Evolutionary conservation across 2,888 invertebrate genomes (phyloP), one percentile per base, ranked within the genome.

Genomic region (Cryptocephalus moraei): DNA sequence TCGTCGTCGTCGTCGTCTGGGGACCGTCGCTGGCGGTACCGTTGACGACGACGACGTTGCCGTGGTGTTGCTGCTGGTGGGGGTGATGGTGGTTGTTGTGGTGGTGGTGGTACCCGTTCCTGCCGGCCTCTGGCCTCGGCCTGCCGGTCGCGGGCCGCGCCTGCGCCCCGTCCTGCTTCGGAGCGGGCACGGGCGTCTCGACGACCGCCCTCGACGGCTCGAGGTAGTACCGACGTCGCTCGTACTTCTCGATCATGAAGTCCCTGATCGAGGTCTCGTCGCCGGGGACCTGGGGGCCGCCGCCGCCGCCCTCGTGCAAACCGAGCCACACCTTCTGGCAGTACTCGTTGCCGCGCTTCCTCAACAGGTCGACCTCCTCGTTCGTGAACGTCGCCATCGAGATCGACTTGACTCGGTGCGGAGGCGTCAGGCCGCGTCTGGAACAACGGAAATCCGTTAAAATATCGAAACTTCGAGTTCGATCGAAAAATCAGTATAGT

Each of bases 321-420:
- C 93, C 95, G 60, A 97, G 75, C 93, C 94, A 97, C 59, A 92
- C 86, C 70, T 86, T 84, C 65, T 84, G 81, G 72, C 95, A 95
- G 65, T 88, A 84, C 77, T 94, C 92, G 73, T 97, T 97, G 59
- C 97, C 96, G 70, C 86, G 84, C 55, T 80, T 76, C 74, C 84
- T 86, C 57, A 97, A 78, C 65, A 90, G 84, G 65, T 94, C 92
- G 65, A 97, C 84, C 75, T 97, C 97, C 62, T 96, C 96, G 59
- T 85, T 82, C 49, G 90, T 91, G 73, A 96, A 97, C 60, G 91
- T 92, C 52, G 96, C 92, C 95, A 97, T 96, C 34, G 95, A 95
- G 64, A 97, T 95, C 45, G 96, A 96, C 74, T 97, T 97, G 53
- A 97, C 94, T 56, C 97, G 82, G 73, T 97, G 96, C 57, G 97